Conservation (phyloP, 92 coral and sea anemone genomes). For the Epizoanthus illoricatus region DNA sequence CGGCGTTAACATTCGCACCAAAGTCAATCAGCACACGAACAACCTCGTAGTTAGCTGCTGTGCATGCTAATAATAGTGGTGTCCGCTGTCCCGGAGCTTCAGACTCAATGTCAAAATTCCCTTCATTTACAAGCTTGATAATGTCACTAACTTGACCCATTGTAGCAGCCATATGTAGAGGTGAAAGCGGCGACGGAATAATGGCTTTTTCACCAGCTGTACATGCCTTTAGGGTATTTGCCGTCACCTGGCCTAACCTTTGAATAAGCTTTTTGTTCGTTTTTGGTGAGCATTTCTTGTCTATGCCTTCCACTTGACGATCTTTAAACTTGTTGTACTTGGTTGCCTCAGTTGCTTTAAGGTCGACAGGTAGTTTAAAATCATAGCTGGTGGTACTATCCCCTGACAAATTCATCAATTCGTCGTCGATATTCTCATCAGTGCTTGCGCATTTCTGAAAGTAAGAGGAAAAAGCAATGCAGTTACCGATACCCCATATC, state of each 20-base stretch:
- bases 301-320: not conserved
- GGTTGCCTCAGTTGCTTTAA: not conserved
- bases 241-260: constrained; percentile 48
- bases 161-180: constrained; percentile 71
- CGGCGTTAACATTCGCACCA: constrained; percentile 64
- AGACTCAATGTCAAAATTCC: constrained; percentile 49
- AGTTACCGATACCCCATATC: no score
- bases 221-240: constrained; percentile 40
- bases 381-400: not conserved
- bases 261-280: constrained; percentile 8
- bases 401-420: not conserved
- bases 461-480: not conserved
- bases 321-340: not conserved
- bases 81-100: constrained; percentile 62
- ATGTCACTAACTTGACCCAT: constrained; percentile 49
- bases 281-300: not conserved
- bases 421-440: not conserved
- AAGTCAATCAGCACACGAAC: constrained; percentile 54
- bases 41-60: constrained; percentile 55
- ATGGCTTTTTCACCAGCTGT: constrained; percentile 28
- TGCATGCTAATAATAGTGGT: constrained; percentile 79
- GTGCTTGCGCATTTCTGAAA: not conserved
- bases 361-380: not conserved
- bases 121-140: constrained; percentile 53
- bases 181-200: constrained; percentile 50